Evolutionary conservation across 1,140 invertebrate genomes (phyloP).

Genomic region (Drosophila lacteicornis): DNA sequence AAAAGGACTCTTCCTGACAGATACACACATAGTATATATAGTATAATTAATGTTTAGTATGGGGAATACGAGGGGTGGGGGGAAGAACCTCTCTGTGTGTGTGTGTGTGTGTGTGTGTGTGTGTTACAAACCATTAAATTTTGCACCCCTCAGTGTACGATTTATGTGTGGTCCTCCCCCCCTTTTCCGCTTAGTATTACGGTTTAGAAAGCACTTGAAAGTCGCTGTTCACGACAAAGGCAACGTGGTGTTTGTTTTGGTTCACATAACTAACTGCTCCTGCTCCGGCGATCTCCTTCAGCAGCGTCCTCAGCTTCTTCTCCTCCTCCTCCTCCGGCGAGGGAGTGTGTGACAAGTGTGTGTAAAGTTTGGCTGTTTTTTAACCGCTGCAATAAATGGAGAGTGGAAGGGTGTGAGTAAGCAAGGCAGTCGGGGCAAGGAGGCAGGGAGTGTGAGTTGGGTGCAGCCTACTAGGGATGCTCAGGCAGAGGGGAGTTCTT

Average conservation of each 20-base stretch:
- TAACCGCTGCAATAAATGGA: conserved; percentile 24
- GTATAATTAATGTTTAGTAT: conserved; percentile 55
- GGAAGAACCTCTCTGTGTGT: no score
- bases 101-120: no score
- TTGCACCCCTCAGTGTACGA: conserved; percentile 18
- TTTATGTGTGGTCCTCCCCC: conserved; percentile 5
- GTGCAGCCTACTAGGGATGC: not conserved
- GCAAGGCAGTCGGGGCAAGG: not conserved
- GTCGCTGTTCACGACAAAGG: conserved; percentile 62
- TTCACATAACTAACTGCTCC: conserved; percentile 2
- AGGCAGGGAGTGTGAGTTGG: not conserved
- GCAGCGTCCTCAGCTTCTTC: not conserved
- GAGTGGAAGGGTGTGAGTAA: not conserved
- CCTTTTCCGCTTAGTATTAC: conserved; percentile 22
- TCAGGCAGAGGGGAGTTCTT: conserved; percentile 1
- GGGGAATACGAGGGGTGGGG: not conserved
- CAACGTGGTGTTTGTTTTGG: conserved; percentile 64
- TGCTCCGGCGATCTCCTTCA: conserved; percentile 12
- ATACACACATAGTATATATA: conserved; percentile 24
- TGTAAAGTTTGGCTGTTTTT: conserved; percentile 7
- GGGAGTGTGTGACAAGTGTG: conserved; percentile 3
- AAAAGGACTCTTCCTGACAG: conserved; percentile 34
- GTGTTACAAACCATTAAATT: conserved; percentile 1
- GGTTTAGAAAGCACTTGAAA: conserved; percentile 74
- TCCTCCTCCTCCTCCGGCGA: not conserved